A percentile compares a stretch with the other conserved stretches of the same genome.
Conservation (phyloP, 2,888 invertebrate genomes). For the Phorcus lineatus region DNA sequence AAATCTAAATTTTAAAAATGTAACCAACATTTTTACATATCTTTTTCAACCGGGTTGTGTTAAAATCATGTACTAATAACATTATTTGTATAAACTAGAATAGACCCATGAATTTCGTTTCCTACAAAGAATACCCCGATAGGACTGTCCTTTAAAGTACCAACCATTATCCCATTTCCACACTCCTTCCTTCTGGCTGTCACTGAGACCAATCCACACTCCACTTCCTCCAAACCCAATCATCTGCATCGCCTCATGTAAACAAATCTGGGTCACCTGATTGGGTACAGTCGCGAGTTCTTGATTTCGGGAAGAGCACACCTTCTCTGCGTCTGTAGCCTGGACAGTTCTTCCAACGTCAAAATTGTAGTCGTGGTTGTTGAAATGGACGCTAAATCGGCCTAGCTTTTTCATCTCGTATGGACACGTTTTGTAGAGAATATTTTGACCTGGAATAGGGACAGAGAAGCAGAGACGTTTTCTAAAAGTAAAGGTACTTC, state of each 20-base stretch:
- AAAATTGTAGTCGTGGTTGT: too few species aligned
- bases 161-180: background rate
- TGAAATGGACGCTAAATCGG: background rate
- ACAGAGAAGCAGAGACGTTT: background rate
- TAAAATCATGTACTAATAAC: too few species aligned
- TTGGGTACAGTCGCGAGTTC: background rate
- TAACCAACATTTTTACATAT: too few species aligned
- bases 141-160: too few species aligned
- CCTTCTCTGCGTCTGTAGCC: background rate
- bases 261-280: background rate
- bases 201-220: background rate
- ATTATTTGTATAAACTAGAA: too few species aligned
- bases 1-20: too few species aligned
- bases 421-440: background rate
- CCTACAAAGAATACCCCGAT: too few species aligned
- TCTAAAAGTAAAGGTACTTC: too few species aligned
- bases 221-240: background rate
- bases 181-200: background rate
- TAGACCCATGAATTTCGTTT: too few species aligned
- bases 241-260: background rate
- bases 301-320: background rate
- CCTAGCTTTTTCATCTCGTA: background rate
- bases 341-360: background rate
- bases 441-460: too few species aligned
- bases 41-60: too few species aligned